phyloP scores from a whole-genome alignment of 2,113 vertebrate species.

The Phainopepla nitens region DNA sequence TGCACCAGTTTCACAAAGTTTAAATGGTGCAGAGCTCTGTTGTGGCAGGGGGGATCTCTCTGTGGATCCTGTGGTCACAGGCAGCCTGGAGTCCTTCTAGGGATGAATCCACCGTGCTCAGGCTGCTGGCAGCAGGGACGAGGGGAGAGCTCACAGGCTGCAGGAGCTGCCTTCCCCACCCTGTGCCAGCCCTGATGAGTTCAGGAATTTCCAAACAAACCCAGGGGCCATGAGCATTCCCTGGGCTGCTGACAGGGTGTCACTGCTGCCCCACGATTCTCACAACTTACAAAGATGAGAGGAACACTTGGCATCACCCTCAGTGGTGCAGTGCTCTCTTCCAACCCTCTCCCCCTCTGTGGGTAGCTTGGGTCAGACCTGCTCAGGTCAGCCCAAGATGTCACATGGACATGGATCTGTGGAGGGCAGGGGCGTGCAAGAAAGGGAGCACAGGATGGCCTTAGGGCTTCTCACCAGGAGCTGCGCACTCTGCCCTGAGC shows the following conservation, averaged over 20 bases:
- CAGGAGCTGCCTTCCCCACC: neutral
- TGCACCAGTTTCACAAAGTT: neutral
- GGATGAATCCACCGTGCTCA: neutral
- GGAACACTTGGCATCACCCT: neutral
- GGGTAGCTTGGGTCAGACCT: neutral
- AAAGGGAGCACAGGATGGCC: neutral
- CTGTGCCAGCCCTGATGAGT: neutral
- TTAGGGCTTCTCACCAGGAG: neutral
- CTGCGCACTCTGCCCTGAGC: neutral
- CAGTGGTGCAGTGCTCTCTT: neutral
- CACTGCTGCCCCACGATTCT: neutral
- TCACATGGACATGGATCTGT: neutral
- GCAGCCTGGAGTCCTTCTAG: neutral
- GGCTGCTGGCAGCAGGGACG: neutral
- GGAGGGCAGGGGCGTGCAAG: neutral
- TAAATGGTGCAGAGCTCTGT: fast-evolving
- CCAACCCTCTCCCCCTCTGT: neutral
- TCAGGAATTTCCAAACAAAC: neutral
- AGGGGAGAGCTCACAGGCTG: neutral
- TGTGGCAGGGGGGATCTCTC: neutral
- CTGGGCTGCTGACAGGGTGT: neutral
- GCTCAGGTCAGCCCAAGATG: neutral
- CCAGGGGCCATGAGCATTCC: neutral
- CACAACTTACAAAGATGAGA: neutral
- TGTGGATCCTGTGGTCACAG: fast-evolving